Base-by-base conservation (phyloP, 2,797 vertebrate species). In the Hybognathus amarus region DNA sequence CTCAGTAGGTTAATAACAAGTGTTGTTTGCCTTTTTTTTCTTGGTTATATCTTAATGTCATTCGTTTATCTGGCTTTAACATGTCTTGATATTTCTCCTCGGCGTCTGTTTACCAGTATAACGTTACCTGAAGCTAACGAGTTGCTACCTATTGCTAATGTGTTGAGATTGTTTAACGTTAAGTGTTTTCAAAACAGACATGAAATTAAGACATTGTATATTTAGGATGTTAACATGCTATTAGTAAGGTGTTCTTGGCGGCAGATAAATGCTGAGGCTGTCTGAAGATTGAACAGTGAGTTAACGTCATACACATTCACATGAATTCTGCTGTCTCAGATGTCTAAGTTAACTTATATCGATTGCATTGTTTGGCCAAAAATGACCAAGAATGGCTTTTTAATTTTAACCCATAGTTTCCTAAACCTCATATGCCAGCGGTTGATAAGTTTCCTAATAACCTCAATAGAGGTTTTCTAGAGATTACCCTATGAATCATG, bases 141-240 rank as follows among this genome's bases (percentile, higher is more conserved):
- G 12, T 20, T 79, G 77, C 63, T 79, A 79, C 61, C 20, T 79
- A 67, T 52, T 24, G 63, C 77, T 79, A 79, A 67, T 66, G 45
- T 50, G 63, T 79, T 36, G 13, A n/a, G n/a, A n/a, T n/a, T n/a
- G n/a, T n/a, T n/a, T n/a, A n/a, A n/a, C n/a, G n/a, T n/a, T n/a
- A n/a, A n/a, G n/a, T n/a, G 17, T 24, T 1, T 2, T 77, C 22
- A 24, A 24, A 77, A 77, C 10, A 11, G 15, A 2, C 38, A 30
- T 63, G 17, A 47, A 18, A 63, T 77, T 22, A 45, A 33, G 24
- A 64, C 56, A 4, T 15, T 59, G 59, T 47, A 5, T 63, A 12
- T 64, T 64, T 22, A 59, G 47, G 6, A n/a, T 13, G 40, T 63
- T 24, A 24, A 20, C 3, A 6, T 42, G 52, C 18, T 47, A 5